Evolutionary conservation across 2,797 vertebrate species (phyloP).

Genomic region (Choloepus didactylus): DNA sequence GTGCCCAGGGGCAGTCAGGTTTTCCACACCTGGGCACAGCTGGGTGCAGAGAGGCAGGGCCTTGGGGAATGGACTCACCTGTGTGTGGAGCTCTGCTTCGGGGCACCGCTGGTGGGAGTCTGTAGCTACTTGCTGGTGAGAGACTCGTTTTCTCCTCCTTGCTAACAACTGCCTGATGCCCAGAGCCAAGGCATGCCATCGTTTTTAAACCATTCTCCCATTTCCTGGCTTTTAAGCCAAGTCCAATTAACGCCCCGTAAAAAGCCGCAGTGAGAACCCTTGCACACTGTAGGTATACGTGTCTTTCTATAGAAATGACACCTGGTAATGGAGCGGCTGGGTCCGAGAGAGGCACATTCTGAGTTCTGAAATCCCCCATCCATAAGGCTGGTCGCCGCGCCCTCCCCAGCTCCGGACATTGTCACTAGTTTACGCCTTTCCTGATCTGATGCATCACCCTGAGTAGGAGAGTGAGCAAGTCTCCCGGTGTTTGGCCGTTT

Average conservation of each 20-base stretch:
- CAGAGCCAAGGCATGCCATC: rapidly evolving
- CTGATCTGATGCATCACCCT: rapidly evolving
- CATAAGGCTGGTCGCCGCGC: neutral
- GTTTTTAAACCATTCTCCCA: rapidly evolving
- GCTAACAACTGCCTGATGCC: no score
- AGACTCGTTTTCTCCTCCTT: neutral
- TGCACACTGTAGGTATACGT: rapidly evolving
- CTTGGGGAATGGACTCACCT: neutral
- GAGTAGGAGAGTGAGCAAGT: neutral
- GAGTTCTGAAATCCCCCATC: no score
- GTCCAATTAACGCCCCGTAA: rapidly evolving
- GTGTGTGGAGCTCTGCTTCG: rapidly evolving
- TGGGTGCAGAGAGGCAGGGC: neutral
- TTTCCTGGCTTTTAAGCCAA: neutral
- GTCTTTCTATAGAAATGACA: rapidly evolving
- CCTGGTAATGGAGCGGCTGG: no score
- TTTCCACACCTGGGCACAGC: neutral
- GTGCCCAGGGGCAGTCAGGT: no score
- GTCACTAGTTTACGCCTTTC: rapidly evolving
- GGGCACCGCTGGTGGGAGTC: neutral
- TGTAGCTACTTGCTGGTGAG: neutral
- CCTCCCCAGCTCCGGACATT: rapidly evolving
- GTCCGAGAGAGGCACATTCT: neutral
- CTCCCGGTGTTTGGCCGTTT: neutral
- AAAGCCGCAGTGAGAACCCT: rapidly evolving